phyloP scores from a whole-genome alignment of 2,888 invertebrate species.

The Eueremaeus valkanovi region DNA sequence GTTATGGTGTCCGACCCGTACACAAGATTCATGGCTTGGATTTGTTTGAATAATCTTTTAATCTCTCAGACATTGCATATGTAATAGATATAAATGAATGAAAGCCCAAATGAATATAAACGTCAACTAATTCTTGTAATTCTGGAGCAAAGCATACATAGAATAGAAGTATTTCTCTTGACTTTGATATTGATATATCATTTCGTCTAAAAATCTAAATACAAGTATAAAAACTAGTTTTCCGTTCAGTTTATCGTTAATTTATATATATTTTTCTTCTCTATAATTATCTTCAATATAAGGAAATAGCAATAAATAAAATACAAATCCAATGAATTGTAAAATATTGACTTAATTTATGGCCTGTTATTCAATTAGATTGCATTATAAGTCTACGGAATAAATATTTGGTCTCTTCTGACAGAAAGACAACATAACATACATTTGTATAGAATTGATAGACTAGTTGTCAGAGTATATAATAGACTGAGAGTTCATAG shows the following conservation, averaged over 20 bases:
- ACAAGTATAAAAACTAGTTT: background rate
- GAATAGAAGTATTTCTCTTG: background rate
- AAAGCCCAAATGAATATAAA: background rate
- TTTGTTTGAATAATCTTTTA: conserved; percentile 29
- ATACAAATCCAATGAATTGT: background rate
- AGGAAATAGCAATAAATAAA: background rate
- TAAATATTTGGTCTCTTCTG: no score
- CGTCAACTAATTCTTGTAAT: background rate
- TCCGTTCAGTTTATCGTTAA: background rate
- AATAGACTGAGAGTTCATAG: background rate
- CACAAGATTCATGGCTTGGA: conserved; percentile 26
- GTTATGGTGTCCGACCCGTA: background rate
- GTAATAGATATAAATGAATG: conserved; percentile 23
- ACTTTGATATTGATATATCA: conserved; percentile 3
- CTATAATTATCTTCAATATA: conserved; percentile 6
- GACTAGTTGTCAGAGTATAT: background rate
- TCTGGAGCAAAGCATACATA: background rate
- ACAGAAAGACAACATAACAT: background rate
- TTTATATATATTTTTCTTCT: background rate
- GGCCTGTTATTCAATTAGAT: background rate
- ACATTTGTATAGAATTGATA: conserved; percentile 1
- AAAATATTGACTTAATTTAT: background rate
- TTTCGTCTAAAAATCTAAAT: background rate
- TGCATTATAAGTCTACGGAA: background rate
- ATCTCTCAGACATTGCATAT: conserved; percentile 31